Conservation (phyloP, 2,113 vertebrate genomes). For the Tragelaphus scriptus region DNA sequence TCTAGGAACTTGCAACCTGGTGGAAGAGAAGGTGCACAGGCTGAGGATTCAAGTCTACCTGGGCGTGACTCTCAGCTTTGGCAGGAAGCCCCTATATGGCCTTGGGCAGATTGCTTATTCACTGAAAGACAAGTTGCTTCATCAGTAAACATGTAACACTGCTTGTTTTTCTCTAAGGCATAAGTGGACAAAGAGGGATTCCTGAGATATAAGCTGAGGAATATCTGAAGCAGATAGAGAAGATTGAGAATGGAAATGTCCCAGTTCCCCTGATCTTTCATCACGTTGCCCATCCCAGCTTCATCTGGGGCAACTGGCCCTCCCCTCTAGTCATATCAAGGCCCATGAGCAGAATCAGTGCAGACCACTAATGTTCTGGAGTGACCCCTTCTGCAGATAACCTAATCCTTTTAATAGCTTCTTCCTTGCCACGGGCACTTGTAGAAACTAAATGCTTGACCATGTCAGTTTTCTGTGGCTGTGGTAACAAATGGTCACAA, state of each 20-base stretch:
- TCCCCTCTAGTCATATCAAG: background rate
- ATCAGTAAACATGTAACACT: background rate
- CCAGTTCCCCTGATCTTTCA: background rate
- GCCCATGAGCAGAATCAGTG: background rate
- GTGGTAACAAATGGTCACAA: background rate
- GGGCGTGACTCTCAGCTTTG: background rate
- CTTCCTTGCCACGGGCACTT: background rate
- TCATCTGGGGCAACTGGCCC: background rate
- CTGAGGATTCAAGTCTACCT: background rate
- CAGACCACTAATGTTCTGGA: background rate
- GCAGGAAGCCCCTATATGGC: background rate
- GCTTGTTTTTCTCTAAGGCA: background rate
- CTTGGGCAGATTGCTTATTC: background rate
- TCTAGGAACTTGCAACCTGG: background rate
- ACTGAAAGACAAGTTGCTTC: background rate
- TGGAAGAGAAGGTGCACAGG: background rate
- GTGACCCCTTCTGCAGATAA: background rate
- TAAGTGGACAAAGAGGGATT: background rate
- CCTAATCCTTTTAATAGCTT: background rate
- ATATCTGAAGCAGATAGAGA: background rate
- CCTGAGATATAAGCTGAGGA: background rate
- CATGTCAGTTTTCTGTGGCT: background rate
- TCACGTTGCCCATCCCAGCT: background rate
- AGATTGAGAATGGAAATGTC: background rate
- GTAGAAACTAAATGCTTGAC: background rate